phyloP scores from a whole-genome alignment of 2,113 vertebrate species.

The Ochotona princeps region DNA sequence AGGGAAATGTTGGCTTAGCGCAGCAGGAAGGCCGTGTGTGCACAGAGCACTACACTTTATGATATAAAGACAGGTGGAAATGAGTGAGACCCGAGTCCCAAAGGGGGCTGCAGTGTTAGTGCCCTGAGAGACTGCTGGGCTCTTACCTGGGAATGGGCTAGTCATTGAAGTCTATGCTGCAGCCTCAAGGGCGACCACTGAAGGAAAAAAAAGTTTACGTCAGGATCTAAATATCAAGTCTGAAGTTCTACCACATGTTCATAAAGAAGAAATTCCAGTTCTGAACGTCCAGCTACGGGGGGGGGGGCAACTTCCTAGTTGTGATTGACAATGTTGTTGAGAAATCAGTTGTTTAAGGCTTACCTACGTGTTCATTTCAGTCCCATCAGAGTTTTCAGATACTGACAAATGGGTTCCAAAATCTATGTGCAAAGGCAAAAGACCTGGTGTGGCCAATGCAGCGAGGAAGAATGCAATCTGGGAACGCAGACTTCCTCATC shows the following conservation, averaged over 20 bases:
- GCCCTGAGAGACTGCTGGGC: no score
- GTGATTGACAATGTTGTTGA: neutral
- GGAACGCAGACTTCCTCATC: neutral
- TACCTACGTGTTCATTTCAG: neutral
- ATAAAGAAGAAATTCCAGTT: neutral
- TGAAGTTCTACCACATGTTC: neutral
- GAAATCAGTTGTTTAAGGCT: neutral
- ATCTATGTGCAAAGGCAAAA: neutral
- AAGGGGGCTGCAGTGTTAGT: no score
- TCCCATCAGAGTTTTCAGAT: neutral
- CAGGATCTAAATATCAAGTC: neutral
- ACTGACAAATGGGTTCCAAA: neutral
- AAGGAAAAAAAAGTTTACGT: neutral
- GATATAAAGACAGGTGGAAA: no score
- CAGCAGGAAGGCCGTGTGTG: no score
- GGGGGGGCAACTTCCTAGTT: neutral
- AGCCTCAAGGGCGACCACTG: neutral
- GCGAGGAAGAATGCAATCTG: neutral
- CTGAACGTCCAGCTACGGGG: neutral
- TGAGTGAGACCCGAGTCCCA: no score
- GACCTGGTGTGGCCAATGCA: neutral
- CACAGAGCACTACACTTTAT: no score
- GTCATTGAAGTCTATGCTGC: neutral
- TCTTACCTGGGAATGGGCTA: neutral
- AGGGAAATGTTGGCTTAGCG: no score